A percentile compares a stretch with the other conserved stretches of the same genome.
These are phyloP conservation scores for Sycophila sp. DNA, from an alignment of 1,140 invertebrate genomes.

Conservation along the genomic window DNA sequence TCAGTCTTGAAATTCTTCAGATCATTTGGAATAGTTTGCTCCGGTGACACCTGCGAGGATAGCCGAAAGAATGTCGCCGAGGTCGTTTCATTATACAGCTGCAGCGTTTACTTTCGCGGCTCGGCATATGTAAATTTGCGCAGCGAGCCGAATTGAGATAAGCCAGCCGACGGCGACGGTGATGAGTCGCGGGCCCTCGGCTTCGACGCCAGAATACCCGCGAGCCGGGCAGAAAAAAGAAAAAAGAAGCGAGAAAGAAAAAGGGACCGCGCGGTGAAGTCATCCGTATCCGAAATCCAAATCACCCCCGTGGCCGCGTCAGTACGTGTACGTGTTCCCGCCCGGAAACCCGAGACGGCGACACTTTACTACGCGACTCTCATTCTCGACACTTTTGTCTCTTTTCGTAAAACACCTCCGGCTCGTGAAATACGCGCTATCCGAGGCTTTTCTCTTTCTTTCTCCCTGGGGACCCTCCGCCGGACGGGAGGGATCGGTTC, in stretches of 20 bases:
- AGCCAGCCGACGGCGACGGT: not conserved
- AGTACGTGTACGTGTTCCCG: not conserved
- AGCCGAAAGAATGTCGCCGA: no score
- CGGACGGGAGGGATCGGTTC: not conserved
- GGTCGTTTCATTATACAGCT: no score
- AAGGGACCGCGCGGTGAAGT: slow-evolving; percentile 5
- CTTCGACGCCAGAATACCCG: not conserved
- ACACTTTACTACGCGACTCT: slow-evolving; percentile 24
- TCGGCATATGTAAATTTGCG: slow-evolving; percentile 29
- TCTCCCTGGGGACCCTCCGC: no score
- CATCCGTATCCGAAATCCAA: slow-evolving; percentile 35
- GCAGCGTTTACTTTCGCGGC: slow-evolving; percentile 1
- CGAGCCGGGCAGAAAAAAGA: not conserved
- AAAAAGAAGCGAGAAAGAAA: not conserved
- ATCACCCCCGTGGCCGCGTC: slow-evolving; percentile 18
- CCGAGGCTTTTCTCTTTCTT: not conserved
- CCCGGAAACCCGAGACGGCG: slow-evolving; percentile 26
- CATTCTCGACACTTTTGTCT: not conserved
- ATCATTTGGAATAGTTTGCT: no score
- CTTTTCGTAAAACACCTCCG: no score
- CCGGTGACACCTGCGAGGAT: no score
- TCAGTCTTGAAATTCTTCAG: no score
- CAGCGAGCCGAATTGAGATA: slow-evolving; percentile 23
- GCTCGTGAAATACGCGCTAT: not conserved
- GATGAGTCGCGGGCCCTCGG: not conserved